A percentile compares a stretch with the other conserved stretches of the same genome.
These are phyloP conservation scores for Sycobia sp. DNA, from an alignment of 1,140 invertebrate species.

Conservation along the genomic window DNA sequence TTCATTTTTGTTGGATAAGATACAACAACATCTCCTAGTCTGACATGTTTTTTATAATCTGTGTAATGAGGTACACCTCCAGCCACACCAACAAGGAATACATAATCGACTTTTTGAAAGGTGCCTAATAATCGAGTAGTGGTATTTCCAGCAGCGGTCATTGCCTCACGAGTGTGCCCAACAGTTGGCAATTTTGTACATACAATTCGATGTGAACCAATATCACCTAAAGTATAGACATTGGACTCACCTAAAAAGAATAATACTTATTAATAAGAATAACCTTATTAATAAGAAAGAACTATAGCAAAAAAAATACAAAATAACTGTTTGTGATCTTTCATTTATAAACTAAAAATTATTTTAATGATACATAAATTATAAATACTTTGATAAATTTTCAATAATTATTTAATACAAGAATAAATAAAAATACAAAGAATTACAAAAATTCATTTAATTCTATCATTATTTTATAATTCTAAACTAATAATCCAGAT, in stretches of 20 bases:
- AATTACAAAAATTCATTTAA: too few relatives aligned
- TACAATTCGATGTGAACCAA: constrained; percentile 93
- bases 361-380: too few relatives aligned
- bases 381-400: too few relatives aligned
- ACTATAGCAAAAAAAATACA: not conserved
- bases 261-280: too few relatives aligned
- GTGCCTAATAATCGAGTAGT: constrained; percentile 91
- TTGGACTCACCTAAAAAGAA: constrained; percentile 98
- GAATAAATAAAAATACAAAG: too few relatives aligned
- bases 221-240: constrained; percentile 97
- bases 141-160: constrained; percentile 96
- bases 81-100: constrained; percentile 94
- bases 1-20: constrained; percentile 68
- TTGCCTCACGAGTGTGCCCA: constrained; percentile 91
- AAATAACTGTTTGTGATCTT: not conserved
- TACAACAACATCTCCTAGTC: constrained; percentile 95
- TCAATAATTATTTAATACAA: too few relatives aligned
- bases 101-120: constrained; percentile 92
- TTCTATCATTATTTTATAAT: too few relatives aligned
- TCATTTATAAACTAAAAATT: too few relatives aligned
- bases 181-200: constrained; percentile 95
- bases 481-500: too few relatives aligned
- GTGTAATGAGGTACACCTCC: constrained; percentile 98
- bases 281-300: too few relatives aligned
- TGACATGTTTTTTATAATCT: constrained; percentile 90